Evolutionary conservation across 2,113 vertebrate genomes (phyloP), one percentile per base, ranked within the genome.

Genomic region (Marmota monax): DNA sequence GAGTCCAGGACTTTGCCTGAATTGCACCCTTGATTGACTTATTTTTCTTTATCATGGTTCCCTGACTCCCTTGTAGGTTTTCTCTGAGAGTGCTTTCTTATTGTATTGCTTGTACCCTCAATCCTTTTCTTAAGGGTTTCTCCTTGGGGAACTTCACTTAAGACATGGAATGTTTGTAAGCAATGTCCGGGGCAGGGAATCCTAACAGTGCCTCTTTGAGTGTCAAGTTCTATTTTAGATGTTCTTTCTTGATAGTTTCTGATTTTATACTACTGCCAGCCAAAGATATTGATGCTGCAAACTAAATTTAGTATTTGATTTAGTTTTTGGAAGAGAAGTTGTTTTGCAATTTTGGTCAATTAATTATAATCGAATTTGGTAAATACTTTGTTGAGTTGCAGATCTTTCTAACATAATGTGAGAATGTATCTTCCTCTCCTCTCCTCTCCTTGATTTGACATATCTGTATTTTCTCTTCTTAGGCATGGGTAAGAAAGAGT

Each of bases 361-460:
- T 93, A 95, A 67, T 69, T 95, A 37, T 74, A 89, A 84, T 7
- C 73, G 39, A 92, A 89, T 95, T 87, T 76, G 84, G 48, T 72
- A 37, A 78, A 53, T 51, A 84, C 5, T 4, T 92, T 91, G 69
- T 18, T 84, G 82, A 72, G 78, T 89, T 83, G 56, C 0, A 27
- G 34, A 20, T 45, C 77, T 96, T 87, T 83, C 27, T 65, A 91
- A 92, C 32, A 86, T 88, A n/a, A 80, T 67, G 8, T 56, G 56
- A 48, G 7, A 72, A 56, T 74, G 37, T n/a, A 5, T 84, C 93
- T 97, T 92, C 42, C 63, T 92, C 85, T 34, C 69, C 74, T 89
- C 5, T 74, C 56, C 2, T 82, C 42, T 87, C 92, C 90, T 92
- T 85, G n/a, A 91, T 69, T 78, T 25, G 78, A 73, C 2, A 69